Evolutionary conservation across 2,113 vertebrate genomes (phyloP), one percentile per base, ranked within the genome.

Genomic region (Myxocyprinus asiaticus): DNA sequence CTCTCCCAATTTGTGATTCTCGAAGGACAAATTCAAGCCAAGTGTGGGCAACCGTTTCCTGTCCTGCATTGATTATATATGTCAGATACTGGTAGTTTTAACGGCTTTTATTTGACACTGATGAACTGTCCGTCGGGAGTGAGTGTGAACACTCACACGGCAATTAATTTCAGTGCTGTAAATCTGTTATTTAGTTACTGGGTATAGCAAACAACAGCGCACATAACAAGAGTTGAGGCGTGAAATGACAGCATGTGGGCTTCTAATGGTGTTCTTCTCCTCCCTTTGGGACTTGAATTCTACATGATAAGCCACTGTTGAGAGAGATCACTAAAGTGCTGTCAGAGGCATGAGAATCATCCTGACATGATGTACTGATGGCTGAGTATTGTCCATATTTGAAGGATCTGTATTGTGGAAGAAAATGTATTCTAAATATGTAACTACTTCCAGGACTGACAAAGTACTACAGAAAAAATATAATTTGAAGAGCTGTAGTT

Each of bases 141-240:
- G 58, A 51, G 66, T 62, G 67, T 8, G 45, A 58, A 69, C 59
- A 51, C 22, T 59, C 42, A 47, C 65, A 75, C 12, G 59, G 71
- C 69, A 84, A 84, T 84, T 78, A 74, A 84, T 81, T 80, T 81
- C 63, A 67, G 59, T 15, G 48, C 79, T 80, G 78, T 80, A 78
- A 63, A 81, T 81, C 79, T 78, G 79, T 69, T 75, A 68, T 69
- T 73, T 78, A 63, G 63, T 73, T 75, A 81, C 72, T 59, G 75
- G 79, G 68, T 55, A 81, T 75, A 74, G 70, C 50, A 68, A 81
- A 81, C 69, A 77, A 81, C 62, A 22, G 63, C 55, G 45, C 72
- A 76, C 67, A 63, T 72, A 67, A 68, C 78, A 63, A 77, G 66
- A 74, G 72, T 45, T 17, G 62, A 72, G 73, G 78, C 55, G 51